Conservation (phyloP, 1,140 invertebrate species). For the Semibalanus balanoides region DNA sequence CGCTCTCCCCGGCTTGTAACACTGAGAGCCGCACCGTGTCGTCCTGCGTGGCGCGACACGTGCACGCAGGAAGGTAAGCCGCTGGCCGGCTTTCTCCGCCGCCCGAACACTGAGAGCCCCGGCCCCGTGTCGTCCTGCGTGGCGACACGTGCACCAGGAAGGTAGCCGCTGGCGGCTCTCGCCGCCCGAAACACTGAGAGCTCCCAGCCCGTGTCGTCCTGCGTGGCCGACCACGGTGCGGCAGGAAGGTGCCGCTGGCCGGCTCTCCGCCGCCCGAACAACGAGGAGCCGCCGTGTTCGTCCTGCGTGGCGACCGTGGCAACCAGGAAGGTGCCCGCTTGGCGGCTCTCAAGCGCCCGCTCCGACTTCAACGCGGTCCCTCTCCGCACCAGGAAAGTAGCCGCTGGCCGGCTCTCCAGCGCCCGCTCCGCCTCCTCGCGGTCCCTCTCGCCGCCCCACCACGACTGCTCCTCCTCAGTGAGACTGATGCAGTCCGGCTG, state of each 20-base stretch:
- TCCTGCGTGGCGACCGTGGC: slow-evolving; percentile 28
- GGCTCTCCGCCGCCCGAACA: slow-evolving; percentile 21
- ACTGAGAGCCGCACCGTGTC: no score
- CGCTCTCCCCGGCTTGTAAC: no score
- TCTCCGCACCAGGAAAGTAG: slow-evolving; percentile 37
- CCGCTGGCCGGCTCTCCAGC: slow-evolving; percentile 29
- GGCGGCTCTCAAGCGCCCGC: slow-evolving; percentile 23
- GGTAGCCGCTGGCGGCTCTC: slow-evolving; percentile 30
- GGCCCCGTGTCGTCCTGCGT: slow-evolving; percentile 21
- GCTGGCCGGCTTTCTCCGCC: slow-evolving; percentile 21
- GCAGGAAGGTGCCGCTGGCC: slow-evolving; percentile 35
- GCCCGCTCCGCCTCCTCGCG: slow-evolving; percentile 30
- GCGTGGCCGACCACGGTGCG: slow-evolving; percentile 30
- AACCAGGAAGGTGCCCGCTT: slow-evolving; percentile 36
- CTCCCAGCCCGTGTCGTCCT: slow-evolving; percentile 14
- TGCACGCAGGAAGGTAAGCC: no score
- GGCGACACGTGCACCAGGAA: slow-evolving; percentile 34
- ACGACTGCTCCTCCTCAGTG: slow-evolving; percentile 25
- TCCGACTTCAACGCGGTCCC: slow-evolving; percentile 28
- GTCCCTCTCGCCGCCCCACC: slow-evolving; percentile 32
- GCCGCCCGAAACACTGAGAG: slow-evolving; percentile 6
- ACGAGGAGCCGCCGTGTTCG: not conserved
- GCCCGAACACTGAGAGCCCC: slow-evolving; percentile 10
- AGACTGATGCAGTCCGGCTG: not conserved
- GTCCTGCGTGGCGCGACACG: no score